A percentile compares a stretch with the other conserved stretches of the same genome.
Conservation (phyloP, 2,888 invertebrate genomes). For the Tribolium freemani region DNA sequence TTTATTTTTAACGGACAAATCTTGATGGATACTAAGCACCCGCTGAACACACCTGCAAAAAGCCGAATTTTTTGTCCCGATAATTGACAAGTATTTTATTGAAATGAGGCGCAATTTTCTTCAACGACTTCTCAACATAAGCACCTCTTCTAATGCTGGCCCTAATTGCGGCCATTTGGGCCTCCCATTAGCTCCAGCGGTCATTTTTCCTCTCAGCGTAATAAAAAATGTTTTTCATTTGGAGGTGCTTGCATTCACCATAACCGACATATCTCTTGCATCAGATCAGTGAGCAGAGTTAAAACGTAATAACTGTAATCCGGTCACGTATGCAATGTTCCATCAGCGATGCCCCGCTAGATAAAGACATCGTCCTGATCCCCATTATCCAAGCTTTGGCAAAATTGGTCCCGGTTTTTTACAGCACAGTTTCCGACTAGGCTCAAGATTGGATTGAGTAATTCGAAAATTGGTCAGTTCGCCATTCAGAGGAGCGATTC, state of each 20-base stretch:
- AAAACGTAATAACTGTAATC: conserved; percentile 55
- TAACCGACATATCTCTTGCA: conserved; percentile 27
- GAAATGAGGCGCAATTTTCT: conserved; percentile 7
- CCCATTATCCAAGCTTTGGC: conserved; percentile 60
- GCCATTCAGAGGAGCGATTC: conserved; percentile 18
- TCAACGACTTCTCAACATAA: conserved; percentile 1
- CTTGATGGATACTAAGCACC: neutral
- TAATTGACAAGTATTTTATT: conserved; percentile 1
- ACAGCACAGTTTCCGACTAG: neutral
- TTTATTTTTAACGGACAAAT: conserved; percentile 27
- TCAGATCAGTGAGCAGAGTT: conserved; percentile 37
- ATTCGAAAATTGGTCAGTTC: conserved; percentile 29
- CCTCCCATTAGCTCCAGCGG: neutral
- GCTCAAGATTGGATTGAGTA: conserved; percentile 5
- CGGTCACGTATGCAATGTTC: conserved; percentile 62
- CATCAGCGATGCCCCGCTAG: conserved; percentile 54
- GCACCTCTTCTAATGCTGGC: conserved; percentile 8
- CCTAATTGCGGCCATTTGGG: conserved; percentile 17
- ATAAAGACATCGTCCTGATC: conserved; percentile 62
- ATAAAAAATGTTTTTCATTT: neutral
- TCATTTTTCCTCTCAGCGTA: neutral
- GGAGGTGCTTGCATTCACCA: conserved; percentile 3
- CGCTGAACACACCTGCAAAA: neutral
- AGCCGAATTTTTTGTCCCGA: neutral
- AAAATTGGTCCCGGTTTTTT: conserved; percentile 57